A percentile compares a stretch with the other conserved stretches of the same genome.
These are phyloP conservation scores for Heterocephalus glaber DNA, from an alignment of 2,113 vertebrate genomes.

Conservation along the genomic window DNA sequence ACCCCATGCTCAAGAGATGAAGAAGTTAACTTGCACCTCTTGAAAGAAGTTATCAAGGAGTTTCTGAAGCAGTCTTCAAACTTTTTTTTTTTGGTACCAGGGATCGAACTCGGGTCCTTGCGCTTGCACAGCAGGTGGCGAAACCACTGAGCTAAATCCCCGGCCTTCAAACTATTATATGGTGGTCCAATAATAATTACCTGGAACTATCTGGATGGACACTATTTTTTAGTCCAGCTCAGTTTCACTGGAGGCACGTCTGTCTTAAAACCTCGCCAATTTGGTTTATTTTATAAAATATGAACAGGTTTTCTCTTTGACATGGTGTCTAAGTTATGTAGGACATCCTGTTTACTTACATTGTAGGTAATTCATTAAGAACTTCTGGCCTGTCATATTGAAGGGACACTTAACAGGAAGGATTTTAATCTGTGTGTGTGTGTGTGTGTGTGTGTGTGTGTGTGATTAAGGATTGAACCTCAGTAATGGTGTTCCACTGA, in stretches of 20 bases:
- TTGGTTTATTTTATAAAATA: conserved; percentile 28
- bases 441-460: background rate
- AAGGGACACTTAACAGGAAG: background rate
- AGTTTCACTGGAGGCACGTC: background rate
- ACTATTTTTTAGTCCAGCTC: background rate
- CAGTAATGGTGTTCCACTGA: too few species aligned
- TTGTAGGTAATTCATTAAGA: conserved; percentile 24
- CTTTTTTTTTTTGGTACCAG: too few species aligned
- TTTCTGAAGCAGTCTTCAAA: background rate
- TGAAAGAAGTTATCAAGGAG: background rate
- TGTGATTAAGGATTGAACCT: background rate
- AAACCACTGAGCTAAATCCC: too few species aligned
- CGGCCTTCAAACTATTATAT: background rate
- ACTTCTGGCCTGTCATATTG: background rate
- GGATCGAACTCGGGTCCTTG: too few species aligned
- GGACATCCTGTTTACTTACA: background rate
- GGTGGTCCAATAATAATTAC: background rate
- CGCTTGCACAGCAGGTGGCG: too few species aligned
- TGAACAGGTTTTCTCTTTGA: background rate
- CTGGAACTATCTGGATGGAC: background rate
- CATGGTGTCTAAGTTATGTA: background rate
- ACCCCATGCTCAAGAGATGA: background rate
- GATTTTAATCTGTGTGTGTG: background rate
- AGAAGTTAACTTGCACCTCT: background rate
- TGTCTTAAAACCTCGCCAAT: background rate